Evolutionary conservation across 2,888 invertebrate genomes (phyloP), one percentile per base, ranked within the genome.

Genomic region (Polylopha cassiicola): DNA sequence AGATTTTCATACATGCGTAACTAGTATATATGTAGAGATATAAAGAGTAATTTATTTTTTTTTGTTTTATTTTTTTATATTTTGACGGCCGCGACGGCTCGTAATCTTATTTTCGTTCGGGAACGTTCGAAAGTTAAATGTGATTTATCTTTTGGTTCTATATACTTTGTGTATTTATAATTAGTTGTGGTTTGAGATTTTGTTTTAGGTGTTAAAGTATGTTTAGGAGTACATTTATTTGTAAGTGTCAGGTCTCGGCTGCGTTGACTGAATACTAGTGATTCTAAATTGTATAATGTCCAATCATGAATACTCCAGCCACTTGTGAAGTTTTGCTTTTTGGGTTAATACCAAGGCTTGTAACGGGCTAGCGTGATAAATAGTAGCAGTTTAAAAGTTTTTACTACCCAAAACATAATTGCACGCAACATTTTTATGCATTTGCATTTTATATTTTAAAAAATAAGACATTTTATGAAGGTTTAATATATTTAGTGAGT

Each of bases 1-100:
- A 71, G 68, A 65, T 70, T 70, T n/a, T 71, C 61, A 55, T 70
- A 71, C 60, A 44, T 53, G 42, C 55, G 58, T 66, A 65, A 56
- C 44, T 54, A 61, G 65, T 64, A 47, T 59, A 59, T 59, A 60
- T 54, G 53, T 53, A 28, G 61, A 59, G 53, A 39, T 31, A 53
- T 51, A 55, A 44, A 50, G 37, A 32, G 50, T 55, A 55, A 63
- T 61, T 64, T 60, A 58, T 63, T 59, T 50, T 43, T 15, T 38
- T 41, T 53, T 34, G 42, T 53, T 50, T 53, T 41, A 44, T 34
- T 29, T 36, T 36, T 42, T 27, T 37, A 37, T n/a, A n/a, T n/a
- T n/a, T 27, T 27, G 6, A 42, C 17, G 13, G 15, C 36, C 41
- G 30, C 13, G 9, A 13, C 26, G 6, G 18, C 15, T 24, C 37